Evolutionary conservation across 2,888 invertebrate genomes (phyloP).

Genomic region (Ecliptopera silaceata): DNA sequence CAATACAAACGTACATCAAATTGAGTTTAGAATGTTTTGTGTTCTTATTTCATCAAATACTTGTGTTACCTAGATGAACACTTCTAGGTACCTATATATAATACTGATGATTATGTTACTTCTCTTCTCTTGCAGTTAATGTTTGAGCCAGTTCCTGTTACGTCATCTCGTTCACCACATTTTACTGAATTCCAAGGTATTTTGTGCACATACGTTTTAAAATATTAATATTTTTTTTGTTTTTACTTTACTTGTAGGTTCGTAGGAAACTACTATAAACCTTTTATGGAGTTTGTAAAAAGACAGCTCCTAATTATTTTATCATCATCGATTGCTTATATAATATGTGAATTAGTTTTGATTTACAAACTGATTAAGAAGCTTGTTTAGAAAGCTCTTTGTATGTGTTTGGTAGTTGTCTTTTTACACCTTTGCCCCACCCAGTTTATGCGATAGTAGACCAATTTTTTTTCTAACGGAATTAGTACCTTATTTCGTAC

Average conservation of each 20-base stretch:
- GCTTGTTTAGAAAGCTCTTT: too few species aligned
- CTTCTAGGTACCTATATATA: background rate
- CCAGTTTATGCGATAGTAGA: background rate
- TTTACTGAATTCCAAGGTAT: slow-evolving; percentile 56
- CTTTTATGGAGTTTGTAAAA: background rate
- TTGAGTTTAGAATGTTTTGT: too few species aligned
- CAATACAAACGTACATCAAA: too few species aligned
- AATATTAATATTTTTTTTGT: background rate
- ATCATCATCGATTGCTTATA: too few species aligned
- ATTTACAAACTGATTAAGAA: too few species aligned
- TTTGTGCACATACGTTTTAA: slow-evolving; percentile 11
- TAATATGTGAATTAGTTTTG: too few species aligned
- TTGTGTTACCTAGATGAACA: too few species aligned
- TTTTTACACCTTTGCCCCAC: too few species aligned
- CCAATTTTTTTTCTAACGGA: background rate
- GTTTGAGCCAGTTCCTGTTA: slow-evolving; percentile 59
- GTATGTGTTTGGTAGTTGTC: too few species aligned
- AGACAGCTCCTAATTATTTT: too few species aligned
- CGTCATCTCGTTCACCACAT: slow-evolving; percentile 43
- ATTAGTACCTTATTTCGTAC: background rate
- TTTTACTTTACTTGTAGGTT: background rate
- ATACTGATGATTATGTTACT: background rate
- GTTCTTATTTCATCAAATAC: too few species aligned
- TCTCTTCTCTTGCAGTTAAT: slow-evolving; percentile 65
- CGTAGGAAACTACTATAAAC: too few species aligned